Conservation (phyloP, 2,797 vertebrate species). For the Chromis chromis region DNA sequence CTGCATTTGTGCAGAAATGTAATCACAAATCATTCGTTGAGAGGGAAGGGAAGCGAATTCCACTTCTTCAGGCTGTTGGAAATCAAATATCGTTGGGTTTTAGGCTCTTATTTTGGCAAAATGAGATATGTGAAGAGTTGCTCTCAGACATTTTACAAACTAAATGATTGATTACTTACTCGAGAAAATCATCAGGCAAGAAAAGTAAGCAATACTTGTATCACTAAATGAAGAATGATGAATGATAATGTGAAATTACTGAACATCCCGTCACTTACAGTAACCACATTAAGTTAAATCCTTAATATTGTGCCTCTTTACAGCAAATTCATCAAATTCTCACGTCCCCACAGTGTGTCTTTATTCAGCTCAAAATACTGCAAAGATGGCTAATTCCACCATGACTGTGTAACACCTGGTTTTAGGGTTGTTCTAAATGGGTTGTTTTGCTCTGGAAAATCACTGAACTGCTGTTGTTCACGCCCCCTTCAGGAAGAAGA, state of each 20-base stretch:
- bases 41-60: not conserved
- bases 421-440: too few relatives aligned
- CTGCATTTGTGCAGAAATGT: constrained; percentile 16
- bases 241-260: not conserved
- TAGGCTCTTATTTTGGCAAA: not conserved
- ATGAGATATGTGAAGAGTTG: not conserved
- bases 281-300: not conserved
- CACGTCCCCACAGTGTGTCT: too few relatives aligned
- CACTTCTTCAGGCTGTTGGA: not conserved
- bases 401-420: too few relatives aligned
- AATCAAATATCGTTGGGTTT: not conserved
- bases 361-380: too few relatives aligned
- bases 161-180: not conserved
- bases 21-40: constrained; percentile 16
- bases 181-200: not conserved
- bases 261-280: not conserved
- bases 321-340: too few relatives aligned
- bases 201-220: not conserved
- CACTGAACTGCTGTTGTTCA: too few relatives aligned
- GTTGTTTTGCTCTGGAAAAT: too few relatives aligned
- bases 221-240: not conserved
- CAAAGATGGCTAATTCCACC: too few relatives aligned
- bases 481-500: too few relatives aligned
- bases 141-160: not conserved
- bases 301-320: too few relatives aligned